Evolutionary conservation across 2,113 vertebrate genomes (phyloP).

Genomic region (Prochilodus magdalenae): DNA sequence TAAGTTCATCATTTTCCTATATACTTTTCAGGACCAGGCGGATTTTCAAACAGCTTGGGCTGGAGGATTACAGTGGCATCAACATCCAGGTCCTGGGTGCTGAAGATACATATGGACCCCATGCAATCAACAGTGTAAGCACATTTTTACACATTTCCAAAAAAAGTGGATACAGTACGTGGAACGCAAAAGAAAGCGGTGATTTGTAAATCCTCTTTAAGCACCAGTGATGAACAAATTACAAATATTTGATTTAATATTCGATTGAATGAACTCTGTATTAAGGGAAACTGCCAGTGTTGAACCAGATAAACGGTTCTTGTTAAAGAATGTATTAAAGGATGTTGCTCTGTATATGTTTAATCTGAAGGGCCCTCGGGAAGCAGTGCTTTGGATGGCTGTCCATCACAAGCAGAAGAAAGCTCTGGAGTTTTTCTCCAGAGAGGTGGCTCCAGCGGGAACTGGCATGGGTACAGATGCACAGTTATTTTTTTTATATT

Average conservation of each 20-base stretch:
- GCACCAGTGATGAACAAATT: no score
- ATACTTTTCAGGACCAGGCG: constrained; percentile 74
- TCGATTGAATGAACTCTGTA: no score
- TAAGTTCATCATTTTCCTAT: not conserved
- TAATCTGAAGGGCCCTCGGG: constrained; percentile 71
- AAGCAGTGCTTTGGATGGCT: constrained; percentile 86
- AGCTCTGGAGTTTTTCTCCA: constrained; percentile 85
- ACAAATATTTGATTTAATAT: no score
- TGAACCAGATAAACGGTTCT: not conserved
- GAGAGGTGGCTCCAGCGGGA: constrained; percentile 83
- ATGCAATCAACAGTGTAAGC: constrained; percentile 72
- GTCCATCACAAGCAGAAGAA: constrained; percentile 84
- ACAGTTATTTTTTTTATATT: no score
- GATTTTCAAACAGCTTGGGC: constrained; percentile 80
- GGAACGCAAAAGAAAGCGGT: no score
- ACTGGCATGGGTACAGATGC: constrained; percentile 80
- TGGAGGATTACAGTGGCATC: constrained; percentile 84
- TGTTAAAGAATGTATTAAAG: no score
- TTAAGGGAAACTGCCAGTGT: not conserved
- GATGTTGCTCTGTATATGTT: no score
- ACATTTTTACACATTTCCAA: not conserved
- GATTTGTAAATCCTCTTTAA: no score
- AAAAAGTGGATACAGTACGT: no score
- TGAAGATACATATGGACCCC: constrained; percentile 84
- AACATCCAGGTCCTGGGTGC: constrained; percentile 86